Percentiles rank a stretch among this genome's conserved stretches.
Conservation (phyloP, 2,888 invertebrate genomes). For the Monoplex corrugatus region DNA sequence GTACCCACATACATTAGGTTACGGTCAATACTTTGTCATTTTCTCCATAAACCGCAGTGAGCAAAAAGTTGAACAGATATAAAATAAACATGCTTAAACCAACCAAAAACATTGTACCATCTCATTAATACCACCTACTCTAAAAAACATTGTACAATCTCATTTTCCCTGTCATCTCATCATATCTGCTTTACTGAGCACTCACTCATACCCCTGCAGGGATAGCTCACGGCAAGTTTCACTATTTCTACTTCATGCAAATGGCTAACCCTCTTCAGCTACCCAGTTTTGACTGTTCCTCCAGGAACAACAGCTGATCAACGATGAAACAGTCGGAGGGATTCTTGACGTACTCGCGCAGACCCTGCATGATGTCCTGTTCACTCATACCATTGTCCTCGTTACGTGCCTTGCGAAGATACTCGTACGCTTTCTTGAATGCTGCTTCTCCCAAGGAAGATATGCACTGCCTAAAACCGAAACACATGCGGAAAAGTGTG, state of each 20-base stretch:
- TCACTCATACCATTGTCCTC: conserved; percentile 69
- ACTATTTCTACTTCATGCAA: too few relatives aligned
- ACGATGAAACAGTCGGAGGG: conserved; percentile 81
- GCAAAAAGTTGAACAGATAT: too few relatives aligned
- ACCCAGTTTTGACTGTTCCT: conserved; percentile 70
- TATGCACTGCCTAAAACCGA: conserved; percentile 73
- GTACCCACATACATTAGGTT: too few relatives aligned
- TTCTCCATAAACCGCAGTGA: too few relatives aligned
- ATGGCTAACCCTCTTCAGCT: conserved; percentile 13
- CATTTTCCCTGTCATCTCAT: too few relatives aligned
- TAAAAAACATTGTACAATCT: not conserved
- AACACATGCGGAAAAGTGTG: too few relatives aligned
- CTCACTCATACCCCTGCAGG: not conserved
- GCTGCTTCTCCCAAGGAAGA: conserved; percentile 75
- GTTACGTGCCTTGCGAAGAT: conserved; percentile 75
- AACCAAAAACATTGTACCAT: too few relatives aligned
- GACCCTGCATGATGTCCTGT: conserved; percentile 77
- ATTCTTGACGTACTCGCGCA: conserved; percentile 75
- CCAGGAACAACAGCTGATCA: conserved; percentile 80
- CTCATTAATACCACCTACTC: too few relatives aligned
- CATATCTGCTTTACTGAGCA: not conserved
- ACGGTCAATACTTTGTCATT: too few relatives aligned
- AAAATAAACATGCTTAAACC: too few relatives aligned
- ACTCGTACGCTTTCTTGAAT: conserved; percentile 78
- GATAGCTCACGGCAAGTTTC: not conserved